Base-by-base conservation (phyloP, 1,140 invertebrate species). In the Tetramorium parvispinum region DNA sequence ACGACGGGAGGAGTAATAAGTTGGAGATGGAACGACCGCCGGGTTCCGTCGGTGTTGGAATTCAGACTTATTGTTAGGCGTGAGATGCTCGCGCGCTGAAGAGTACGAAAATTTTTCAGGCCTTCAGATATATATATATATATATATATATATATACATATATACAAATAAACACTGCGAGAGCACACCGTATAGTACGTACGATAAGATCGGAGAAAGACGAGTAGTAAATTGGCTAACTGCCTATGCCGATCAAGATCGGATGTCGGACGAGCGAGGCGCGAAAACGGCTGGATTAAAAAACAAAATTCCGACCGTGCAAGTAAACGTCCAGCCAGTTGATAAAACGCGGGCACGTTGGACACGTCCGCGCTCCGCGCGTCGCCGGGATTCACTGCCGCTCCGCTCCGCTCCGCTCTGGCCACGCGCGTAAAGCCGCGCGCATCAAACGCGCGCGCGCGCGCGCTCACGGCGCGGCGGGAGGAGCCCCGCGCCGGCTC, bases 351-450 rank as follows among this genome's bases (percentile, higher is more conserved):
- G 43, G 43, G 27, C 24, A 53, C 27, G 40, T 8, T n/a, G 40
- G 10, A 21, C 49, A 70, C 85, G 76, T 88, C 88, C 86, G 77
- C 88, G 89, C 82, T 86, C 57, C 75, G 66, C 88, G 89, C 86
- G 55, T 49, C 89, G 75, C 61, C 63, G 86, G 71, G 89, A 85
- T 90, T 89, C 86, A 90, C 89, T 90, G 88, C 61, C 85, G 70
- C 83, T 75, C 55, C 51, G 32, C 27, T 70, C 77, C 57, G 88
- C 76, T 66, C 51, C 70, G 70, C 24, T 43, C 79, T 5, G 51
- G 68, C 70, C 68, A 70, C 82, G 82, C 66, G 75, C n/a, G 68
- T 76, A 73, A 82, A 73, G 55, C 76, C 59, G 73, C 53, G 77
- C 86, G 88, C 78, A 73, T 77, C 59, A 18, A 27, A 73, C 68